Base-by-base conservation (phyloP, 1,140 invertebrate species). In the Manduca sexta region DNA sequence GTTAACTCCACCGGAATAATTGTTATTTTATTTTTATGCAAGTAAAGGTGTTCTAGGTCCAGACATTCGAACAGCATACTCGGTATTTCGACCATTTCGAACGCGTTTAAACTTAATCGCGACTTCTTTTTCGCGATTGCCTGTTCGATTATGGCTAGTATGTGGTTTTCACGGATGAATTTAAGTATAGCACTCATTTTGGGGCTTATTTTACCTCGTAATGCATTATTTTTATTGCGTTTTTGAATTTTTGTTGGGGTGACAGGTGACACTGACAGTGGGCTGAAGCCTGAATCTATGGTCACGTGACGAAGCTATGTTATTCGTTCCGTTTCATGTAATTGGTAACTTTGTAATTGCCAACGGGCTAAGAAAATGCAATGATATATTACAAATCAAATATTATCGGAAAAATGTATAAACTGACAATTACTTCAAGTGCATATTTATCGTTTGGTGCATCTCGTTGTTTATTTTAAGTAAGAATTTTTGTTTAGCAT, bases 131-230 rank as follows among this genome's bases (percentile, higher is more conserved):
- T 88, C 0, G 69, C 64, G 43, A 88, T 84, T 13, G 88, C 89
- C 60, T 88, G 84, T 79, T 91, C 89, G 56, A 90, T 89, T 56
- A 89, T 82, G 21, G 89, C 89, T 54, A 90, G 63, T 66, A 89
- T 88, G 50, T 90, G 88, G 64, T 90, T 89, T 70, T 87, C 86
- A 76, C 88, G 88, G 61, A 90, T 88, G 62, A 89, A 90, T 70
- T 89, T 87, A 66, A 88, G 87, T 52, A 90, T 78, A 60, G 86
- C 77, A 87, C 87, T 88, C 87, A 89, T 88, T 77, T 80, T 81
- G 45, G 31, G 38, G 33, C 53, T 54, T 81, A 73, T 83, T 81
- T 80, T 76, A 45, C 18, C 30, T 75, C 61, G 52, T 26, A 26
- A 74, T 62, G 69, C 74, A 78, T 82, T 69, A 58, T 71, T 64